Conservation (phyloP, 2,888 invertebrate species). For the Dryadula phaetusa region DNA sequence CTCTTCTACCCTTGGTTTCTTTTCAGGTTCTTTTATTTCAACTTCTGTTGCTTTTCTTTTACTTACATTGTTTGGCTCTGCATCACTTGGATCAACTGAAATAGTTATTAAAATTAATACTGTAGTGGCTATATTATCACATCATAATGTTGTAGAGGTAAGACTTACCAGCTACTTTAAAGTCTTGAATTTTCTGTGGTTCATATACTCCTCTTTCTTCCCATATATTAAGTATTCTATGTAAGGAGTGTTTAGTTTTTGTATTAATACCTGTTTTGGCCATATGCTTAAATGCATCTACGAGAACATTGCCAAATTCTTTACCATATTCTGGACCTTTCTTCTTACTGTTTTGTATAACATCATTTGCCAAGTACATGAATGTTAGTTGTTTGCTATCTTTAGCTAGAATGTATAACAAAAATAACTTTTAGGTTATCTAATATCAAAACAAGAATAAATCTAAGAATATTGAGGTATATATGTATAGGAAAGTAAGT, state of each 20-base stretch:
- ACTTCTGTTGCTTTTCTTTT: slow-evolving; percentile 68
- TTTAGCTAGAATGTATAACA: slow-evolving; percentile 86
- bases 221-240: slow-evolving; percentile 95
- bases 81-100: slow-evolving; percentile 75
- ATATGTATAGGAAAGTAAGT: neutral
- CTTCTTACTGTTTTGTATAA: slow-evolving; percentile 99
- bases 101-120: neutral
- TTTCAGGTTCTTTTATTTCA: slow-evolving; percentile 68
- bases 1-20: slow-evolving; percentile 59
- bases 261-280: slow-evolving; percentile 88
- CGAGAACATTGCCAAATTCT: slow-evolving; percentile 92
- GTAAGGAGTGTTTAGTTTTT: slow-evolving; percentile 92
- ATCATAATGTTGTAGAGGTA: no score
- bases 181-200: slow-evolving; percentile 90
- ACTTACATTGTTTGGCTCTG: slow-evolving; percentile 60
- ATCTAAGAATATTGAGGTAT: neutral
- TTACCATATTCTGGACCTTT: slow-evolving; percentile 98
- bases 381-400: slow-evolving; percentile 94
- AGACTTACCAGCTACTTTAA: slow-evolving; percentile 85
- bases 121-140: no score
- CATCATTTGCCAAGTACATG: slow-evolving; percentile 99
- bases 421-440: slow-evolving; percentile 35
- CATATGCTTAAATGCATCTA: slow-evolving; percentile 94
- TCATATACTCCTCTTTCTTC: slow-evolving; percentile 96
- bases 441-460: slow-evolving; percentile 5